Base-by-base conservation (phyloP, 2,797 vertebrate genomes). In the Acestrorhynchus altus region DNA sequence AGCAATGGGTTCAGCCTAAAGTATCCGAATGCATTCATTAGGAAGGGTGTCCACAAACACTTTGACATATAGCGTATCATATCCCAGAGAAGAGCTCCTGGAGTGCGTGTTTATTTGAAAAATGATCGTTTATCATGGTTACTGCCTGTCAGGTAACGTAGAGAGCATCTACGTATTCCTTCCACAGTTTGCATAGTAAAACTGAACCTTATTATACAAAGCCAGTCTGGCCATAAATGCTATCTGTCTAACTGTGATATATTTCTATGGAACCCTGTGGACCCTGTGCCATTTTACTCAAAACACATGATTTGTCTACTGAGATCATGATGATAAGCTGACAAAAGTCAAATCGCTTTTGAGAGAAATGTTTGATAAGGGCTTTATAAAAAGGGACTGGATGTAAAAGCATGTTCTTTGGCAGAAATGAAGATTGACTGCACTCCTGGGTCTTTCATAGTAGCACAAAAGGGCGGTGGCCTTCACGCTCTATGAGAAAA, bases 371-470 rank as follows among this genome's bases (percentile, higher is more conserved):
- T 28, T 42, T 77, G 61, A 73, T 28, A 73, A 16, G 6, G 64
- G 52, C 35, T 31, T 61, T 35, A 60, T 61, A 81, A 47, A 24
- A 52, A 22, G 51, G 65, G 26, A 12, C 42, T 56, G 47, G 72
- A 73, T 73, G 39, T 73, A 70, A 72, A 74, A 31, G 68, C 51
- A 10, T 22, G 73, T 72, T 72, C 67, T 72, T 42, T 66, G 24
- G 20, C 4, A 63, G 59, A 54, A 77, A 67, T 67, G 67, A 59
- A 72, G 56, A 72, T 57, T 66, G 59, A 61, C 49, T 65, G 13
- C 40, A 46, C 4, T 75, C 18, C 31, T 31, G 28, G 40, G 72
- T 13, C 12, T 56, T 66, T 68, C 24, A 61, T 28, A 68, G 54
- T 47, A 24, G 18, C 52, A 66, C 61, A 66, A 56, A n/a, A 44